phyloP scores from a whole-genome alignment of 2,888 invertebrate genomes.

The Ligdia adustata region DNA sequence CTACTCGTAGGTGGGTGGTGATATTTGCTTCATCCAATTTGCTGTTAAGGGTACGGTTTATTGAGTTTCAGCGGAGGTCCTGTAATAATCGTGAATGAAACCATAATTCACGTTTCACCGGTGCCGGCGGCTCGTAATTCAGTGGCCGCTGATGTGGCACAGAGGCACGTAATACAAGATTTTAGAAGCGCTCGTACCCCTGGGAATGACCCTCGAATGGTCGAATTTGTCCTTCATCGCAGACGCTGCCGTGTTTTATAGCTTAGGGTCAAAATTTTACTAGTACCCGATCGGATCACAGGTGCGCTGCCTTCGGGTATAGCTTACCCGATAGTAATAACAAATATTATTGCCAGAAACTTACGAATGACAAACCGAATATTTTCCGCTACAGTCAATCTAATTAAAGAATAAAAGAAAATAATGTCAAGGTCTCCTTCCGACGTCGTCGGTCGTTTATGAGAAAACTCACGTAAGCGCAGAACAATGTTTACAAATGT shows the following conservation, averaged over 20 bases:
- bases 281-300: conserved; percentile 44
- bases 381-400: conserved; percentile 2
- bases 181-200: conserved; percentile 58
- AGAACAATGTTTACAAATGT: conserved; percentile 36
- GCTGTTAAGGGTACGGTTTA: conserved; percentile 26
- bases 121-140: conserved; percentile 62
- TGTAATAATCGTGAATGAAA: conserved; percentile 62
- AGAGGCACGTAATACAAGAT: conserved; percentile 68
- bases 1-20: conserved; percentile 6
- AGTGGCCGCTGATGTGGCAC: conserved; percentile 67
- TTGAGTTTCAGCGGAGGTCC: conserved; percentile 41
- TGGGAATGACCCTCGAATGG: conserved; percentile 64
- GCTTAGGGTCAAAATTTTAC: conserved; percentile 55
- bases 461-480: conserved; percentile 31
- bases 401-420: conserved; percentile 18
- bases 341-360: conserved; percentile 9
- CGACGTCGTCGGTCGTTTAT: conserved; percentile 19
- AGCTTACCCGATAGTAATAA: conserved; percentile 8
- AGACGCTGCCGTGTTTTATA: conserved; percentile 62
- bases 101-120: conserved; percentile 64
- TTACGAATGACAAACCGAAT: conserved; percentile 6
- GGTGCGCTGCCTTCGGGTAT: conserved; percentile 45
- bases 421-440: conserved; percentile 18
- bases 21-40: conserved; percentile 20
- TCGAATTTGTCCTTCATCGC: conserved; percentile 69